Conservation (phyloP, 2,888 invertebrate genomes). For the Camptogramma bilineatum region DNA sequence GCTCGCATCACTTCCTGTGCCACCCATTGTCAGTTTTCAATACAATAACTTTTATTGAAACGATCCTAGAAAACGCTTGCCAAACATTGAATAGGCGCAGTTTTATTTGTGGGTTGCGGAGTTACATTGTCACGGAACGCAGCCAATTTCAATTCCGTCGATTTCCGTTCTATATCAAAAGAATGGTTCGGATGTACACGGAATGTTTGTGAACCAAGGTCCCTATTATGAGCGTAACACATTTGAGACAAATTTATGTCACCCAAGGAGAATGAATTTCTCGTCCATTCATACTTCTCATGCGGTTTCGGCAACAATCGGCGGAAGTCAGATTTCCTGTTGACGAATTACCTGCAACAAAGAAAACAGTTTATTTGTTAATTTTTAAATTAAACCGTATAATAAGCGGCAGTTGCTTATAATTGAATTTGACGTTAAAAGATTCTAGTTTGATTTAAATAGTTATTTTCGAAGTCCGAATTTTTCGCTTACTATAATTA, state of each 20-base stretch:
- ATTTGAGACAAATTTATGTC: slow-evolving; percentile 72
- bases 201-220: slow-evolving; percentile 63
- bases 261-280: slow-evolving; percentile 55
- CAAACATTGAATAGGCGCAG: slow-evolving; percentile 69
- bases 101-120: slow-evolving; percentile 74
- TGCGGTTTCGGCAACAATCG: slow-evolving; percentile 59
- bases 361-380: slow-evolving; percentile 56
- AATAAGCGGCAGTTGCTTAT: slow-evolving; percentile 33
- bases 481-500: slow-evolving; percentile 19
- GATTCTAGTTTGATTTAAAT: neutral
- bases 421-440: slow-evolving; percentile 31
- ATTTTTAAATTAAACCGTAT: slow-evolving; percentile 41
- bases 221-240: slow-evolving; percentile 49
- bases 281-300: slow-evolving; percentile 51
- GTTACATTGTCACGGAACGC: slow-evolving; percentile 70
- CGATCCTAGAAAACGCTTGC: slow-evolving; percentile 76
- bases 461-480: neutral
- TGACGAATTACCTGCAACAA: slow-evolving; percentile 74
- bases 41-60: slow-evolving; percentile 85
- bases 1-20: slow-evolving; percentile 81
- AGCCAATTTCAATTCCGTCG: slow-evolving; percentile 72
- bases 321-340: slow-evolving; percentile 64
- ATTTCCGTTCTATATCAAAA: slow-evolving; percentile 77
- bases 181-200: slow-evolving; percentile 66
- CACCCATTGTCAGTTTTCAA: slow-evolving; percentile 79